Evolutionary conservation across 2,888 invertebrate genomes (phyloP).

Genomic region (Cinara cedri): DNA sequence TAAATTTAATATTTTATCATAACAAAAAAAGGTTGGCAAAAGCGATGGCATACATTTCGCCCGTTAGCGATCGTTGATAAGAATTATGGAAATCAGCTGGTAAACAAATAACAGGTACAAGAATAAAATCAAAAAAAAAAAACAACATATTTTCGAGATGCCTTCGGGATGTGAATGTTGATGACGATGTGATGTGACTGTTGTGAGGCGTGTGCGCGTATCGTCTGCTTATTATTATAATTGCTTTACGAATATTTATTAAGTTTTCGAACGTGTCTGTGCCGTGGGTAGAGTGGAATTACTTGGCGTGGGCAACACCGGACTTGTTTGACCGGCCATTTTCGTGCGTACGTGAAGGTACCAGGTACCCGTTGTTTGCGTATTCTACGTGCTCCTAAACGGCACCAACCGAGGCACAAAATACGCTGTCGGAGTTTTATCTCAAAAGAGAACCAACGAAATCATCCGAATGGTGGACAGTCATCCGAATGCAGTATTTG

Average conservation of each 20-base stretch:
- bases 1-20: too few species aligned
- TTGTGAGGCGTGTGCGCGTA: conserved; percentile 35
- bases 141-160: conserved; percentile 49
- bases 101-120: conserved; percentile 47
- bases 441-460: not conserved
- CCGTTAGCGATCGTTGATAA: conserved; percentile 40
- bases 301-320: too few species aligned
- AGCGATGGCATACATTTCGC: conserved; percentile 37
- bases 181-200: conserved; percentile 43
- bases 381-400: not conserved
- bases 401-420: too few species aligned
- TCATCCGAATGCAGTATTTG: conserved; percentile 16
- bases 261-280: not conserved
- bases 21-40: not conserved
- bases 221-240: not conserved
- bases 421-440: not conserved
- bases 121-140: conserved; percentile 5
- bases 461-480: conserved; percentile 16
- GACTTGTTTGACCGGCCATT: not conserved
- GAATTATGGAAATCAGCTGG: conserved; percentile 53
- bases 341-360: not conserved
- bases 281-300: too few species aligned
- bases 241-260: not conserved
- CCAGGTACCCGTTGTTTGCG: conserved; percentile 13
- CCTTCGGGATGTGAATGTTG: conserved; percentile 55